Base-by-base conservation (phyloP, 30 jellyfish, hydroid and myxozoan species). In the Rhopilema esculentum region DNA sequence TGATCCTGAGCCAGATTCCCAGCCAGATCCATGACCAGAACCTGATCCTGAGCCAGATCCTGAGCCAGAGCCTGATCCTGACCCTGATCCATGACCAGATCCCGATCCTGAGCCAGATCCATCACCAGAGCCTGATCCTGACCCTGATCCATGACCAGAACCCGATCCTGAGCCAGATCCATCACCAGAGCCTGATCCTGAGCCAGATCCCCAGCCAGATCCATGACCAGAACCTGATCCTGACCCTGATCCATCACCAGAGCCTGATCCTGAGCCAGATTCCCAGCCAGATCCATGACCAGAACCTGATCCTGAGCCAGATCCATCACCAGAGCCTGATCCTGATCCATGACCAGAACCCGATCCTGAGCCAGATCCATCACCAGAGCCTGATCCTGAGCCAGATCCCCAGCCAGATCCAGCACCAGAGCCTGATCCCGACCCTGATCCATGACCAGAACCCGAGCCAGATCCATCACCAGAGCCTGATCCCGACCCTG, bases 381-480 rank as follows among this genome's bases (percentile, higher is more conserved):
- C 23, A 49, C 90, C 83, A 31, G 82, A 81, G 20, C 90, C 90
- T 9, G 79, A 27, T 62, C 89, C 90, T 66, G 91, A 82, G 27
- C 85, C 85, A 74, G 40, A 22, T 30, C 91, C 91, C 51, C 77
- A 72, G 8, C 85, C 91, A 48, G 32, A 21, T 8, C 85, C 91
- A 0, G 72, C 52, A 49, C 91, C 84, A 68, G 25, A 26, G 24
- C 91, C 91, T 1, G 91, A 82, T 21, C 91, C 91, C 8, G 76
- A 49, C 18, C 85, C 85, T 1, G 66, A 68, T 1, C 89, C 89
- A 0, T 28, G 25, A 1, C 83, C 83, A 1, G 79, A 78, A 30
- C 79, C 88, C 18, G 21, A 30, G 23, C 79, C 79, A 53, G 88
- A 62, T 16, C 78, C 88, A 21, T 1, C 4, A 29, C 87, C 75